Percentiles rank a stretch among this genome's conserved stretches.
phyloP scores from a whole-genome alignment of 2,888 invertebrate genomes.

The Myathropa florea region DNA sequence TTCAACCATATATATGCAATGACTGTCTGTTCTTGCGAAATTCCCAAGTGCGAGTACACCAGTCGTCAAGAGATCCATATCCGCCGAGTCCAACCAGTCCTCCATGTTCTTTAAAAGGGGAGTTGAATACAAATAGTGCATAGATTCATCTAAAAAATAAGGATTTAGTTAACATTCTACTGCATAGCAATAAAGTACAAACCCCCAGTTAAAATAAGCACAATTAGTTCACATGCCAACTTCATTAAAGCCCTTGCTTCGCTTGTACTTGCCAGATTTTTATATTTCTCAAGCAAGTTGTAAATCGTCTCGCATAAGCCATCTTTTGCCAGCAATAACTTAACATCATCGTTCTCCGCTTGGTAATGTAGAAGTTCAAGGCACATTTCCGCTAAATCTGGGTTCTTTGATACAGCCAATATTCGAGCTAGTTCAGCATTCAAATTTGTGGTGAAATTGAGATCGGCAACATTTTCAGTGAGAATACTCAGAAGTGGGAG shows the following conservation, averaged over 20 bases:
- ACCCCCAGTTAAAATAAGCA: conserved; percentile 93
- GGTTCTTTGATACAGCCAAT: conserved; percentile 83
- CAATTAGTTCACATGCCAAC: conserved; percentile 92
- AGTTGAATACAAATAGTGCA: conserved; percentile 90
- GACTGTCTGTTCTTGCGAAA: conserved; percentile 92
- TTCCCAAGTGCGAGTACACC: conserved; percentile 93
- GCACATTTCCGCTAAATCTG: conserved; percentile 88
- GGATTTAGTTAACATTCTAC: background rate
- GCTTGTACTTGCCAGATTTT: conserved; percentile 85
- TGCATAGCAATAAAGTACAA: background rate
- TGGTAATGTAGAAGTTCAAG: conserved; percentile 89
- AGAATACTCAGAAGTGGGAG: conserved; percentile 84
- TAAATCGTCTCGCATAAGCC: conserved; percentile 89
- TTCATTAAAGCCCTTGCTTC: conserved; percentile 86
- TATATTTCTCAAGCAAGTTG: conserved; percentile 87
- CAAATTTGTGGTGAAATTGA: conserved; percentile 82
- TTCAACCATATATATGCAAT: conserved; percentile 91
- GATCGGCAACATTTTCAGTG: conserved; percentile 84
- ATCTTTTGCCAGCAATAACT: conserved; percentile 87
- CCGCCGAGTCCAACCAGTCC: conserved; percentile 88
- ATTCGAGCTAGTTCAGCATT: conserved; percentile 85
- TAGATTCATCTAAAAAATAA: conserved; percentile 88
- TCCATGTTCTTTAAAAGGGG: conserved; percentile 87
- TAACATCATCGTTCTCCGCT: conserved; percentile 90
- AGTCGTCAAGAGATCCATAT: conserved; percentile 89